phyloP scores from a whole-genome alignment of 2,113 vertebrate species.

The Sinocyclocheilus maitianheensis region DNA sequence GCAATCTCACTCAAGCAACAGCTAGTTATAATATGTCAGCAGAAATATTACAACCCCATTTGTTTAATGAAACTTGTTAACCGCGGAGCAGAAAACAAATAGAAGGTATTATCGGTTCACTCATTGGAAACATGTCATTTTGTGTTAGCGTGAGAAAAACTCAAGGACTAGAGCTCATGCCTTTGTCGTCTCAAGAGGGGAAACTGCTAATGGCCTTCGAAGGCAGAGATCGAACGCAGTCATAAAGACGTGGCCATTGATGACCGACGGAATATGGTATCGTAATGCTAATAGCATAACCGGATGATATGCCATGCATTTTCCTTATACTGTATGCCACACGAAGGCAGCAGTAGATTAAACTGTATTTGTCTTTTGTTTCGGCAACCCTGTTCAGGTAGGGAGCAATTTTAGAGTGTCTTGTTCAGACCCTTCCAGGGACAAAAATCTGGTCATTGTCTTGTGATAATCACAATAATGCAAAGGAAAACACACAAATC shows the following conservation, averaged over 20 bases:
- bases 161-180: slow-evolving; percentile 67
- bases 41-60: slow-evolving; percentile 75
- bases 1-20: slow-evolving; percentile 42
- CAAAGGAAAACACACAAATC: slow-evolving; percentile 4
- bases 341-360: slow-evolving; percentile 17
- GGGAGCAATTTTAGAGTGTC: not conserved
- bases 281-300: slow-evolving; percentile 64
- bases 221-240: slow-evolving; percentile 76
- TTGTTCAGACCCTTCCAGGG: not conserved
- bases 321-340: slow-evolving; percentile 27
- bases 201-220: slow-evolving; percentile 74
- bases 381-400: not conserved
- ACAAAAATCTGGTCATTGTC: not conserved
- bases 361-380: slow-evolving; percentile 30
- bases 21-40: slow-evolving; percentile 59
- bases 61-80: slow-evolving; percentile 81
- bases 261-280: slow-evolving; percentile 63
- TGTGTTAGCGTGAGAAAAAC: slow-evolving; percentile 73
- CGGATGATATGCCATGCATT: slow-evolving; percentile 35
- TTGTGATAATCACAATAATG: not conserved
- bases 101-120: slow-evolving; percentile 78
- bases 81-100: slow-evolving; percentile 78
- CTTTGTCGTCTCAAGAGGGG: slow-evolving; percentile 73
- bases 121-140: slow-evolving; percentile 80
- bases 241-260: slow-evolving; percentile 70